These are phyloP conservation scores for Odontomyia ornata DNA, from an alignment of 2,888 invertebrate genomes.

Conservation along the genomic window DNA sequence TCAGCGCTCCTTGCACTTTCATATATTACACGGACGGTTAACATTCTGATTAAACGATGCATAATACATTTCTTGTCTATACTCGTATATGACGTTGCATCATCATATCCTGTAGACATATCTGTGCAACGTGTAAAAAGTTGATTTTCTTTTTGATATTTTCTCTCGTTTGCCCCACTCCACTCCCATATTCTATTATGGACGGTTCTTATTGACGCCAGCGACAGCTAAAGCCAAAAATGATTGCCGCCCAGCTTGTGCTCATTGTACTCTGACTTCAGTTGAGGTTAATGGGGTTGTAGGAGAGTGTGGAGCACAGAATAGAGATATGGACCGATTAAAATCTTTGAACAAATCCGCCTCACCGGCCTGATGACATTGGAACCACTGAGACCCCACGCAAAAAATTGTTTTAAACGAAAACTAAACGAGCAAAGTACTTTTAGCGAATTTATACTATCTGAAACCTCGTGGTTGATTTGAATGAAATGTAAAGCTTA, in stretches of 20 bases:
- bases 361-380: too few species aligned
- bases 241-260: constrained; percentile 29
- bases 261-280: background rate
- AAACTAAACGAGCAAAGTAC: too few species aligned
- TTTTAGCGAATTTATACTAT: too few species aligned
- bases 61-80: constrained; percentile 42
- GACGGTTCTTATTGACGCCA: background rate
- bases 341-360: background rate
- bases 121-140: background rate
- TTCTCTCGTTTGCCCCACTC: background rate
- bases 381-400: too few species aligned
- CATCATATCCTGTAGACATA: constrained; percentile 30
- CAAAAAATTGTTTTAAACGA: too few species aligned
- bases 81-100: background rate
- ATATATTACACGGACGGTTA: constrained; percentile 39
- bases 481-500: too few species aligned
- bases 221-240: constrained; percentile 25
- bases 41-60: constrained; percentile 43
- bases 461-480: too few species aligned
- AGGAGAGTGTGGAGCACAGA: background rate
- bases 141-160: too few species aligned
- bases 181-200: background rate
- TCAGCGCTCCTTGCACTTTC: constrained; percentile 8
- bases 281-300: background rate
- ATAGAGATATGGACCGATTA: too few species aligned